phyloP scores from a whole-genome alignment of 2,113 vertebrate species.

The Mormyrus iriodes region DNA sequence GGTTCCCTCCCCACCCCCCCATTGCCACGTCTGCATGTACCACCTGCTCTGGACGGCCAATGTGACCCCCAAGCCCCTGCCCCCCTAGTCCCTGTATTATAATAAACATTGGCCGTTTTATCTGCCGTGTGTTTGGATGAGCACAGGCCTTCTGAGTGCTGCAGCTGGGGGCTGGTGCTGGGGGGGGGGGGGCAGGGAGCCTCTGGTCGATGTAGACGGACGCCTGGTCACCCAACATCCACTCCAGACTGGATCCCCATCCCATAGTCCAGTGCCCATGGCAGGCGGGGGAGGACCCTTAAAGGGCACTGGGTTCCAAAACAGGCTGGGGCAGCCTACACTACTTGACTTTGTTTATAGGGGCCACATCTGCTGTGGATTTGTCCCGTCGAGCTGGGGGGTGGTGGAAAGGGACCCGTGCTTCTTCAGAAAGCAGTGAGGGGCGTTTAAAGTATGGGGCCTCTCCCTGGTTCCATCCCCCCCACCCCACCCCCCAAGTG shows the following conservation, averaged over 20 bases:
- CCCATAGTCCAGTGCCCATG: neutral
- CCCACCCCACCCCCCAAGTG: neutral
- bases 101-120: slow-evolving; percentile 83
- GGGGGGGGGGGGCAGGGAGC: too few species aligned
- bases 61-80: slow-evolving; percentile 68
- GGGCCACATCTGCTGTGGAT: slow-evolving; percentile 17
- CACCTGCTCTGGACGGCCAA: slow-evolving; percentile 68
- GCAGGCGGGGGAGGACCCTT: neutral
- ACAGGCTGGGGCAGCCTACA: neutral
- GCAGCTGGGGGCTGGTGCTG: slow-evolving; percentile 50
- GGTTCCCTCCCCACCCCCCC: neutral
- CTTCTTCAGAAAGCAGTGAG: neutral
- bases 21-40: slow-evolving; percentile 47
- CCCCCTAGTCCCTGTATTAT: slow-evolving; percentile 72
- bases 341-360: slow-evolving; percentile 17
- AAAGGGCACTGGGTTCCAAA: neutral
- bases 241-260: neutral
- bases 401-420: neutral
- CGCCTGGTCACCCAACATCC: slow-evolving; percentile 67
- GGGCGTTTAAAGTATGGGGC: neutral
- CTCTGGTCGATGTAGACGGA: slow-evolving; percentile 68
- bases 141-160: slow-evolving; percentile 56
- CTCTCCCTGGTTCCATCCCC: neutral
- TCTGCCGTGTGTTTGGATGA: slow-evolving; percentile 76
- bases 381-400: neutral